phyloP scores from a whole-genome alignment of 1,140 invertebrate species.

The Chrysopa pallens region DNA sequence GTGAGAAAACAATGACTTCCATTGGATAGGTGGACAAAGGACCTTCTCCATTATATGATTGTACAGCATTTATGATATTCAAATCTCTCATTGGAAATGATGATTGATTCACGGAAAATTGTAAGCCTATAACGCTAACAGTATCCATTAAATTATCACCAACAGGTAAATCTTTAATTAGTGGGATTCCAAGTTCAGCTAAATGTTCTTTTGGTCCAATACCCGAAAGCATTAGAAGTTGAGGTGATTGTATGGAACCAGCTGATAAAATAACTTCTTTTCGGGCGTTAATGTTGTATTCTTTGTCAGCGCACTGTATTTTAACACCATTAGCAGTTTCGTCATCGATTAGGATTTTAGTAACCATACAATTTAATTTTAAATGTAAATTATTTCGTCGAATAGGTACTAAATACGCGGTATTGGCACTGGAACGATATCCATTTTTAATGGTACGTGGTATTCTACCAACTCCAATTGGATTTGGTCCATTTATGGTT shows the following conservation, averaged over 20 bases:
- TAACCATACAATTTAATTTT: slow-evolving; percentile 36
- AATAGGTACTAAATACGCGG: slow-evolving; percentile 30
- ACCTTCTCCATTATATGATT: background rate
- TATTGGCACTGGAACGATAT: slow-evolving; percentile 28
- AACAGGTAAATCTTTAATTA: slow-evolving; percentile 36
- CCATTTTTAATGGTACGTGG: slow-evolving; percentile 23
- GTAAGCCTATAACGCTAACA: slow-evolving; percentile 12
- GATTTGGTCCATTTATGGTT: slow-evolving; percentile 29
- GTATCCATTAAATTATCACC: slow-evolving; percentile 50
- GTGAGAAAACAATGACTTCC: slow-evolving; percentile 1
- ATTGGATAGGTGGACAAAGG: slow-evolving; percentile 21
- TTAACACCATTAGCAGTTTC: slow-evolving; percentile 35
- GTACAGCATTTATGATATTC: background rate
- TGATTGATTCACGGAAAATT: slow-evolving; percentile 20
- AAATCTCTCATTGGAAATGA: slow-evolving; percentile 10
- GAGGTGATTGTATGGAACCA: slow-evolving; percentile 47
- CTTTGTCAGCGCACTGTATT: slow-evolving; percentile 27
- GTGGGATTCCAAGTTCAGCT: slow-evolving; percentile 33
- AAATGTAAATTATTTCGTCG: slow-evolving; percentile 44
- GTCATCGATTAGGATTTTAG: slow-evolving; percentile 35
- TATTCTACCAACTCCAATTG: slow-evolving; percentile 22
- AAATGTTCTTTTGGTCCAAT: slow-evolving; percentile 51
- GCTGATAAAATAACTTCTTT: slow-evolving; percentile 52
- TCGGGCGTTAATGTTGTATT: slow-evolving; percentile 24
- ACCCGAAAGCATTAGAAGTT: slow-evolving; percentile 55